Conservation (phyloP, 2,113 vertebrate genomes). For the Syrrhaptes paradoxus region DNA sequence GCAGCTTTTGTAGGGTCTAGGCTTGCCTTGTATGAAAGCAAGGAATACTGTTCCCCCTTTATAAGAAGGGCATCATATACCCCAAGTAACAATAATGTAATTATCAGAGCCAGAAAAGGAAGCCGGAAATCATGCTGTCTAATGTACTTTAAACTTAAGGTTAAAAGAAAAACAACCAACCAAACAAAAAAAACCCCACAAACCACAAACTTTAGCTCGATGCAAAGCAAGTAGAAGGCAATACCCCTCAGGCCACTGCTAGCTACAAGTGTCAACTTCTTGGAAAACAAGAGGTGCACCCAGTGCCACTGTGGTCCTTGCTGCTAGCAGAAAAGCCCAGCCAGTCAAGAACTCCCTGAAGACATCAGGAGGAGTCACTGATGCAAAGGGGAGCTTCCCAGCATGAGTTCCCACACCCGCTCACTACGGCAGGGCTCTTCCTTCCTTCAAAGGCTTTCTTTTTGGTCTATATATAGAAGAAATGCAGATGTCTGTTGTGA, state of each 20-base stretch:
- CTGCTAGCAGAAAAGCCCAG: background rate
- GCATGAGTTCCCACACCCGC: background rate
- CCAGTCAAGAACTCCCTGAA: background rate
- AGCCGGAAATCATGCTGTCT: background rate
- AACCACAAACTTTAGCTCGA: background rate
- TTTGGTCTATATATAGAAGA: background rate
- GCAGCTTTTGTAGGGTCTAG: background rate
- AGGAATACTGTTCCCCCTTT: background rate
- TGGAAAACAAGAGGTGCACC: background rate
- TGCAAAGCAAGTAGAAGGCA: background rate
- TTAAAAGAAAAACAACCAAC: background rate
- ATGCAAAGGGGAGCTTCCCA: background rate
- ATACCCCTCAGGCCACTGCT: background rate
- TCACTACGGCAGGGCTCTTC: background rate
- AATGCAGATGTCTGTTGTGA: slow-evolving; percentile 35
- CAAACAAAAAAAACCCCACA: too few relatives aligned
- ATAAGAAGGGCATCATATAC: background rate
- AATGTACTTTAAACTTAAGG: background rate
- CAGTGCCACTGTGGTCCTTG: accelerated
- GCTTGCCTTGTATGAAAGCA: background rate
- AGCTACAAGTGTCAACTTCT: background rate
- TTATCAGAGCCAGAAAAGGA: background rate
- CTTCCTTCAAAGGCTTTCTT: background rate
- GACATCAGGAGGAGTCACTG: accelerated
- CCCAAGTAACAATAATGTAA: background rate